A percentile compares a stretch with the other conserved stretches of the same genome.
Conservation (phyloP, 2,888 invertebrate genomes). For the Lapara coniferarum region DNA sequence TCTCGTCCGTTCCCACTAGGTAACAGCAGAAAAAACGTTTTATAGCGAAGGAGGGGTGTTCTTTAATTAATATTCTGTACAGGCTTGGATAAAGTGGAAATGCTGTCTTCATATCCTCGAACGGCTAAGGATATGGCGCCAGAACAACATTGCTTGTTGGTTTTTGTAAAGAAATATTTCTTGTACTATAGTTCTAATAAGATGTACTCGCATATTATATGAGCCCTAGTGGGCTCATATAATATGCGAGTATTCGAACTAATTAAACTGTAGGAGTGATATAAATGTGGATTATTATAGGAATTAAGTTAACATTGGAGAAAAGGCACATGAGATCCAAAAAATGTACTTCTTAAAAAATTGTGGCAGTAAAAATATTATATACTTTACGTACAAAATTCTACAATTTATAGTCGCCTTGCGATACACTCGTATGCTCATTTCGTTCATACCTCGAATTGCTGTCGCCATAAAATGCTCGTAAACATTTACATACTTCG, state of each 20-base stretch:
- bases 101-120: too few species aligned
- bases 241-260: too few species aligned
- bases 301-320: too few species aligned
- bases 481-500: conserved; percentile 13
- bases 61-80: conserved; percentile 7
- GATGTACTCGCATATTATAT: too few species aligned
- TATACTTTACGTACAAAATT: background rate
- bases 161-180: too few species aligned
- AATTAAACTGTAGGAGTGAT: too few species aligned
- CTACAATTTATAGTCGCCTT: background rate
- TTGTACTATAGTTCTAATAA: too few species aligned
- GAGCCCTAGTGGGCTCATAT: too few species aligned
- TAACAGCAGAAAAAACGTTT: background rate
- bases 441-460: conserved; percentile 3
- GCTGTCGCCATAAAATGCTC: conserved; percentile 11
- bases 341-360: too few species aligned
- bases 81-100: background rate
- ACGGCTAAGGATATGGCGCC: background rate
- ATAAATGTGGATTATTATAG: too few species aligned
- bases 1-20: too few species aligned
- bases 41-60: background rate
- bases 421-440: conserved; percentile 3
- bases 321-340: too few species aligned
- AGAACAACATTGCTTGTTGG: background rate
- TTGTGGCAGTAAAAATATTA: background rate